Percentiles rank a stretch among this genome's conserved stretches.
phyloP scores from a whole-genome alignment of 2,888 invertebrate species.

The Thymelicus sylvestris region DNA sequence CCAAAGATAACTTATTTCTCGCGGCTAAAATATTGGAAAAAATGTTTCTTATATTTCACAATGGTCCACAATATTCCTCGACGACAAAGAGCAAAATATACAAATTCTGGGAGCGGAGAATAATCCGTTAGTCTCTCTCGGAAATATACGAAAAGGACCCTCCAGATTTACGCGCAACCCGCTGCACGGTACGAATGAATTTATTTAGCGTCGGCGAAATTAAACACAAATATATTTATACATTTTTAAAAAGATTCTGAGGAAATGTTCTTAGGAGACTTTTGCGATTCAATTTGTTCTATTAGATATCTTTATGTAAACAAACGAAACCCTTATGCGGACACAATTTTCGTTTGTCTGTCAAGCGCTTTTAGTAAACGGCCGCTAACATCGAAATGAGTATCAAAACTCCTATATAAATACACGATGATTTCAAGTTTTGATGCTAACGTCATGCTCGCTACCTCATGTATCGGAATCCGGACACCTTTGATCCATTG shows the following conservation, averaged over 20 bases:
- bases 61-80: conserved; percentile 44
- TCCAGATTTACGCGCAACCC: conserved; percentile 60
- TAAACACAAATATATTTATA: conserved; percentile 61
- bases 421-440: too few species aligned
- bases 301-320: too few species aligned
- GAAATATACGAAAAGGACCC: conserved; percentile 65
- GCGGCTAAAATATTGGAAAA: conserved; percentile 40
- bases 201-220: conserved; percentile 64
- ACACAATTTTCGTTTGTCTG: conserved; percentile 16
- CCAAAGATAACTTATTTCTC: conserved; percentile 28
- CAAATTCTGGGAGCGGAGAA: conserved; percentile 53
- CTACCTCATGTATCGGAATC: too few species aligned
- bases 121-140: conserved; percentile 62
- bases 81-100: conserved; percentile 58
- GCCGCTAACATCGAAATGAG: too few species aligned
- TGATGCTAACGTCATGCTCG: too few species aligned
- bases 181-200: conserved; percentile 61
- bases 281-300: conserved; percentile 12
- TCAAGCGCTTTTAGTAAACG: too few species aligned
- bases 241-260: conserved; percentile 47
- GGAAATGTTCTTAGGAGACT: conserved; percentile 24
- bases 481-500: too few species aligned
- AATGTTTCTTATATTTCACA: conserved; percentile 43
- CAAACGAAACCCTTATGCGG: conserved; percentile 2
- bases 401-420: too few species aligned